These are phyloP conservation scores for Synergus japonicus DNA, from an alignment of 2,888 invertebrate genomes.

Conservation along the genomic window DNA sequence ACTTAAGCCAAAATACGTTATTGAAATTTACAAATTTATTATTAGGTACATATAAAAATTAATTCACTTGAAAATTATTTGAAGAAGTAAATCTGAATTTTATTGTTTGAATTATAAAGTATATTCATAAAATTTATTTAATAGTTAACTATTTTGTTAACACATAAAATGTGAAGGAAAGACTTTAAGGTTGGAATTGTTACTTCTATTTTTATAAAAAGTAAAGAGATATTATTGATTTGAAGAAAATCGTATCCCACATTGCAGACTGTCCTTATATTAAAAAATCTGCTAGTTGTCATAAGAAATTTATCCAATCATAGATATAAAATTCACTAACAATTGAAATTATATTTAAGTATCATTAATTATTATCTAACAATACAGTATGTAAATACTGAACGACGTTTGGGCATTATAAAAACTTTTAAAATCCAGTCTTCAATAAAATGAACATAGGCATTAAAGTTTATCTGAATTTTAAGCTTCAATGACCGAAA, in stretches of 20 bases:
- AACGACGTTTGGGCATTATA: background rate
- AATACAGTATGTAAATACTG: background rate
- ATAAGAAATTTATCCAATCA: background rate
- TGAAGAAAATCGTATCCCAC: background rate
- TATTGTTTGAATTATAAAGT: background rate
- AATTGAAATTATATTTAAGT: conserved; percentile 7
- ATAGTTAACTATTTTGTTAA: background rate
- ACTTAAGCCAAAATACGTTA: background rate
- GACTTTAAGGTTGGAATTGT: background rate
- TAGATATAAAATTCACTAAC: conserved; percentile 9
- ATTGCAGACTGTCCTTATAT: background rate
- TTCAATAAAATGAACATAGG: background rate
- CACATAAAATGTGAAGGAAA: background rate
- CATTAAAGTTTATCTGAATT: conserved; percentile 21
- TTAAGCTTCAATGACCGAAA: conserved; percentile 29
- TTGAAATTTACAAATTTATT: background rate
- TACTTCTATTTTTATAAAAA: background rate
- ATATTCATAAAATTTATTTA: background rate
- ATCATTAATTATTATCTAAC: conserved; percentile 9
- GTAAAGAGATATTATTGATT: background rate
- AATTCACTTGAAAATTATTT: background rate
- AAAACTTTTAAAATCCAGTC: background rate
- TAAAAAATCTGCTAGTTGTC: background rate
- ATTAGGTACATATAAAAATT: no score
- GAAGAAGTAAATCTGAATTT: background rate